Conservation (phyloP, 1,140 invertebrate genomes). For the Zaprionus capensis region DNA sequence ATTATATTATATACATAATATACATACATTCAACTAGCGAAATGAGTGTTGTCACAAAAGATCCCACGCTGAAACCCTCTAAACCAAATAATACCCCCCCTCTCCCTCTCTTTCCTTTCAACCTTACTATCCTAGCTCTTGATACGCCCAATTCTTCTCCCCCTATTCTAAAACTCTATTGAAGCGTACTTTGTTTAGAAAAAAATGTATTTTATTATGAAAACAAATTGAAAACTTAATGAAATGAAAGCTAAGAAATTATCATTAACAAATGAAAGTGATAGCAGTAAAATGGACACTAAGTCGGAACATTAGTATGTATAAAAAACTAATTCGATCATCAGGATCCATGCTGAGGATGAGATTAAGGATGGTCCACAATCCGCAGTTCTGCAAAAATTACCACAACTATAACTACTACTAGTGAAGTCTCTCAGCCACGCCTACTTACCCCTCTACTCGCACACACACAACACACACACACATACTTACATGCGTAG, state of each 20-base stretch:
- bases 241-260: constrained; percentile 47
- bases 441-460: constrained; percentile 9
- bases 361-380: constrained; percentile 19
- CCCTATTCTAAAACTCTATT: constrained; percentile 37
- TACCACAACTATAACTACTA: constrained; percentile 21
- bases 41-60: constrained; percentile 43
- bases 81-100: constrained; percentile 21
- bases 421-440: constrained; percentile 28
- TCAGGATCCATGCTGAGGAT: constrained; percentile 15
- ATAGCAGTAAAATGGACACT: constrained; percentile 76
- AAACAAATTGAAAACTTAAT: constrained; percentile 45
- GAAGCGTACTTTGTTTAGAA: constrained; percentile 64
- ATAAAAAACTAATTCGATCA: constrained; percentile 41
- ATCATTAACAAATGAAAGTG: constrained; percentile 69
- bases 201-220: constrained; percentile 70
- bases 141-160: not conserved
- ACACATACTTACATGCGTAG: constrained; percentile 26
- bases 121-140: not conserved
- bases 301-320: constrained; percentile 64
- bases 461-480: constrained; percentile 12
- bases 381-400: constrained; percentile 14
- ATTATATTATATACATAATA: constrained; percentile 54
- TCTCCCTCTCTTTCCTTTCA: not conserved
- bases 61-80: constrained; percentile 17
- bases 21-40: constrained; percentile 48